A percentile compares a stretch with the other conserved stretches of the same genome.
phyloP scores from a whole-genome alignment of 2,797 vertebrate genomes.

The Zalophus californianus region DNA sequence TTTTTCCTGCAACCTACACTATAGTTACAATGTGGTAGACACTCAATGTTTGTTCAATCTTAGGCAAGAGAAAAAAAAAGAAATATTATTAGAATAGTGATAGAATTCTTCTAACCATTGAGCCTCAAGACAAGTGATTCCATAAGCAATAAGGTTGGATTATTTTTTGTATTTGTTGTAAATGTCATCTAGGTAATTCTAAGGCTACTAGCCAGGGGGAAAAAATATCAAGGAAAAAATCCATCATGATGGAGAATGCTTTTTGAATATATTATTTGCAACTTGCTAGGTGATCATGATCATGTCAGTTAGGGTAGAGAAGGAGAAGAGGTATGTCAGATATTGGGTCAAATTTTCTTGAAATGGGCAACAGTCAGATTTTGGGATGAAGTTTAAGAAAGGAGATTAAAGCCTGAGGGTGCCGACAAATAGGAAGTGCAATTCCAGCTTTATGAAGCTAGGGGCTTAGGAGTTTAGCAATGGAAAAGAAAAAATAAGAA shows the following conservation, averaged over 20 bases:
- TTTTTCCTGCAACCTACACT: not conserved
- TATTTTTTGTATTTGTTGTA: not conserved
- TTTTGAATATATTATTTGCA: not conserved
- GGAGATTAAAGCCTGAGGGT: not conserved
- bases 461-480: not conserved
- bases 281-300: not conserved
- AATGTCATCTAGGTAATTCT: not conserved
- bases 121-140: not conserved
- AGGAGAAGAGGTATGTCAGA: not conserved
- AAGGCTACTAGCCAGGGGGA: not conserved
- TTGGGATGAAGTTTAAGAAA: not conserved
- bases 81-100: not conserved
- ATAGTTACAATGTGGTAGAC: not conserved
- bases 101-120: not conserved
- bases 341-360: constrained; percentile 1
- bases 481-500: not conserved
- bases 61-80: not conserved
- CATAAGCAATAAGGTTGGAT: not conserved
- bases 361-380: not conserved
- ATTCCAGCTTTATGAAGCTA: not conserved
- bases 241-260: not conserved
- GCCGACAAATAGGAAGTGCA: not conserved
- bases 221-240: not conserved
- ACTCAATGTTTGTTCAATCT: not conserved
- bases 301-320: not conserved